Evolutionary conservation across 2,888 invertebrate genomes (phyloP), one percentile per base, ranked within the genome.

Genomic region (Lymantria dispar): DNA sequence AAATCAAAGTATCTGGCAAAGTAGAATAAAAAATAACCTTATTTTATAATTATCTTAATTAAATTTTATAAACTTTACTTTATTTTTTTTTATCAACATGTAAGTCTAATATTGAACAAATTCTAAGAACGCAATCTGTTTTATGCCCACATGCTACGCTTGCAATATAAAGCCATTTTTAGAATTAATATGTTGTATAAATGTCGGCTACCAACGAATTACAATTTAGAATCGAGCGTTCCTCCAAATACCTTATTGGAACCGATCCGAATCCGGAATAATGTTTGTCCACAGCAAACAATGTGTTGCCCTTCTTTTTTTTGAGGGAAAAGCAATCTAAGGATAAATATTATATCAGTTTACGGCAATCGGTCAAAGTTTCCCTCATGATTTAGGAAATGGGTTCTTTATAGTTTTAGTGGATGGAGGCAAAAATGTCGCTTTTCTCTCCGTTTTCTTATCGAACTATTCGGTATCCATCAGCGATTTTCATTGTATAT

Each of bases 321-420:
- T 70, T 64, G 58, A 49, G 54, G 70, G 55, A 65, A 68, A 74
- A 73, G 60, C 74, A 72, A 76, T 76, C 68, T 74, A 57, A 59
- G 67, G 70, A 72, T 74, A 75, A 74, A 75, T 74, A 74, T 75
- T 68, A 70, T 70, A 70, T 70, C 65, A 70, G 70, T 67, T 68
- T 55, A 68, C 68, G 70, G 64, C 70, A 67, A 70, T 70, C 69
- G 70, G 69, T 70, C 69, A 70, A 70, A 70, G 70, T 70, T 64
- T 61, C 54, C 50, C 68, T 65, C 62, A 68, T 67, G 67, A 69
- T 68, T 70, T 68, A 62, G 63, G 63, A 62, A 65, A 67, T 64
- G 56, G 60, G 54, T 47, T 58, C 62, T 64, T 68, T 67, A 70
- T 70, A 62, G 62, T 68, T 70, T 70, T 62, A 58, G 55, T 56